Evolutionary conservation across 2,113 vertebrate species (phyloP).

Genomic region (Clarias macrocephalus): DNA sequence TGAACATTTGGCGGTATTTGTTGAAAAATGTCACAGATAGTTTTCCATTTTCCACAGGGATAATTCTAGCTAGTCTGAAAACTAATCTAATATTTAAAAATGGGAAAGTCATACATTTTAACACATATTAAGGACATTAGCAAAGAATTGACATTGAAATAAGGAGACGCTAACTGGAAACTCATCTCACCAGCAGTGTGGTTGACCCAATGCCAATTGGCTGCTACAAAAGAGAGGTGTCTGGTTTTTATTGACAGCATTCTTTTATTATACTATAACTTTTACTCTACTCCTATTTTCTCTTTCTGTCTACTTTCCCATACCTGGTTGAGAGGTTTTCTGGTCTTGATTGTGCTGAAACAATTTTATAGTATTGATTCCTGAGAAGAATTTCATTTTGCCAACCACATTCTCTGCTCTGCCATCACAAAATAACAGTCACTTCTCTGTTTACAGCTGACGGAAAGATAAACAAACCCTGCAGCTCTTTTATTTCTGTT

Average conservation of each 20-base stretch:
- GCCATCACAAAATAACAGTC: slow-evolving; percentile 15
- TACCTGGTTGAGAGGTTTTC: background rate
- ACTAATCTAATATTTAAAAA: background rate
- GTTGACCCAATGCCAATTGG: background rate
- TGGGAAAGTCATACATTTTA: background rate
- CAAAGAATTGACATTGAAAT: background rate
- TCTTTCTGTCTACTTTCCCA: background rate
- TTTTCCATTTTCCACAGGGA: background rate
- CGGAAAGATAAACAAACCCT: slow-evolving; percentile 24
- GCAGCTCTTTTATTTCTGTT: slow-evolving; percentile 8
- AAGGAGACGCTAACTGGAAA: background rate
- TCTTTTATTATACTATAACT: background rate
- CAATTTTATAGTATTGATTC: slow-evolving; percentile 30
- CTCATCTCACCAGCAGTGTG: background rate
- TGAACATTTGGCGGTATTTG: background rate
- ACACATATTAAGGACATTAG: background rate
- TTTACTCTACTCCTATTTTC: background rate
- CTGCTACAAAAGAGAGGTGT: background rate
- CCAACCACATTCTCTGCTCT: background rate
- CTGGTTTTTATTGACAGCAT: background rate
- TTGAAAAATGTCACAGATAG: background rate
- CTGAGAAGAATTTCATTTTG: slow-evolving; percentile 20
- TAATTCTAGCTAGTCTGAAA: background rate
- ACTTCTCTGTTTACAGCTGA: background rate
- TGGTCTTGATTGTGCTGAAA: background rate